phyloP scores from a whole-genome alignment of 2,888 invertebrate species.

The Himalopsyche japonica region DNA sequence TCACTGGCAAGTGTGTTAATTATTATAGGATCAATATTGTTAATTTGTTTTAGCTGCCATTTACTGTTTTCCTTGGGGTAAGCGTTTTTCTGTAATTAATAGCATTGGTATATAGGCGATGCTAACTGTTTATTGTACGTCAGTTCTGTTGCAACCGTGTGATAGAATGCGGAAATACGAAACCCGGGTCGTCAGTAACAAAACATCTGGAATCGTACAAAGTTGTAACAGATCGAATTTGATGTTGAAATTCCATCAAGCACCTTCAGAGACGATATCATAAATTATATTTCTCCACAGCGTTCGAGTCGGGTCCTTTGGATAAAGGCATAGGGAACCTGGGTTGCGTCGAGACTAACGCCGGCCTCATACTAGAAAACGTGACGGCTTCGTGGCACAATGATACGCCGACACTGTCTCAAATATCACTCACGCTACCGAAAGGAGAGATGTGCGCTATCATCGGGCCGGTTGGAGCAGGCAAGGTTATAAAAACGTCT shows the following conservation, averaged over 20 bases:
- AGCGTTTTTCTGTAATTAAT: too few relatives aligned
- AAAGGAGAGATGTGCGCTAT: conserved; percentile 64
- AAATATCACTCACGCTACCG: conserved; percentile 43
- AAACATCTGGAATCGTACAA: too few relatives aligned
- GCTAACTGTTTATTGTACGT: too few relatives aligned
- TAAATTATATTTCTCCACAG: neutral
- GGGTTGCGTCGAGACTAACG: neutral
- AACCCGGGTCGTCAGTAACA: too few relatives aligned
- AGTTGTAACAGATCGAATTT: neutral
- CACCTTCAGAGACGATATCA: neutral
- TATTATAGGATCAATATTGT: too few relatives aligned
- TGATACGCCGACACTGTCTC: neutral
- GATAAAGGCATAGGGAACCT: neutral
- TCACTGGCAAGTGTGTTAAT: too few relatives aligned
- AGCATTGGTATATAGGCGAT: too few relatives aligned
- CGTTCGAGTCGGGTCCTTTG: conserved; percentile 8
- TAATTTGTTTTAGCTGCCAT: too few relatives aligned
- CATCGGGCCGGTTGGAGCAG: conserved; percentile 77
- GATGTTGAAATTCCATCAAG: neutral
- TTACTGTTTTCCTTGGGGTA: too few relatives aligned
- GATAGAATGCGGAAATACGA: too few relatives aligned
- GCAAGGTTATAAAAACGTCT: too few relatives aligned
- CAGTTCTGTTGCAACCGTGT: too few relatives aligned
- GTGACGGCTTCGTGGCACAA: conserved; percentile 17
- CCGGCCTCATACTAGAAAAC: conserved; percentile 1